phyloP scores from a whole-genome alignment of 2,797 vertebrate genomes.

The Melanitta fusca region DNA sequence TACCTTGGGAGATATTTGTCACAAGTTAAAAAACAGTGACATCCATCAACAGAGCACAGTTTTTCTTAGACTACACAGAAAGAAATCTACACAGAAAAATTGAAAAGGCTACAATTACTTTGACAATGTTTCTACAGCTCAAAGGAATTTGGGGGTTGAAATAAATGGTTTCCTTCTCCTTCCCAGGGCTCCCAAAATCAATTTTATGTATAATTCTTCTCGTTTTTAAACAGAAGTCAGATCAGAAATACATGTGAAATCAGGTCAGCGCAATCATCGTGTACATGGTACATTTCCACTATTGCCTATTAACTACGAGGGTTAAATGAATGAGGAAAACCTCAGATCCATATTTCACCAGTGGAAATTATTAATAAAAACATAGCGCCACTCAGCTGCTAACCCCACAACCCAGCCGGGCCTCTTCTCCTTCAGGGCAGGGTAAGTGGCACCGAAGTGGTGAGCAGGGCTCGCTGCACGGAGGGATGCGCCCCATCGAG shows the following conservation, averaged over 20 bases:
- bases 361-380: constrained; percentile 69
- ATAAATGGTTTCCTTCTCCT: constrained; percentile 73
- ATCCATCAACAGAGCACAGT: constrained; percentile 68
- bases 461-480: neutral
- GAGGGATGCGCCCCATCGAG: neutral
- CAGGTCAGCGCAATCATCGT: constrained; percentile 32
- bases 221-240: neutral
- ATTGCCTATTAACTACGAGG: constrained; percentile 48
- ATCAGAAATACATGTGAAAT: constrained; percentile 46
- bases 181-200: constrained; percentile 60
- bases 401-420: constrained; percentile 20
- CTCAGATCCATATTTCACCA: constrained; percentile 66
- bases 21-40: constrained; percentile 55
- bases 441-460: constrained; percentile 5
- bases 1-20: constrained; percentile 66
- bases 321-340: constrained; percentile 52
- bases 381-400: constrained; percentile 8
- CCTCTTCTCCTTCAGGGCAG: neutral
- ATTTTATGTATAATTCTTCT: constrained; percentile 15
- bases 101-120: constrained; percentile 74
- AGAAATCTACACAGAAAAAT: constrained; percentile 32
- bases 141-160: constrained; percentile 72
- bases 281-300: constrained; percentile 52
- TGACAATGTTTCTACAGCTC: constrained; percentile 76
- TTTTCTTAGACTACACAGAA: constrained; percentile 58